A percentile compares a stretch with the other conserved stretches of the same genome.
Conservation (phyloP, 2,113 vertebrate species). For the Tachysurus fulvidraco region DNA sequence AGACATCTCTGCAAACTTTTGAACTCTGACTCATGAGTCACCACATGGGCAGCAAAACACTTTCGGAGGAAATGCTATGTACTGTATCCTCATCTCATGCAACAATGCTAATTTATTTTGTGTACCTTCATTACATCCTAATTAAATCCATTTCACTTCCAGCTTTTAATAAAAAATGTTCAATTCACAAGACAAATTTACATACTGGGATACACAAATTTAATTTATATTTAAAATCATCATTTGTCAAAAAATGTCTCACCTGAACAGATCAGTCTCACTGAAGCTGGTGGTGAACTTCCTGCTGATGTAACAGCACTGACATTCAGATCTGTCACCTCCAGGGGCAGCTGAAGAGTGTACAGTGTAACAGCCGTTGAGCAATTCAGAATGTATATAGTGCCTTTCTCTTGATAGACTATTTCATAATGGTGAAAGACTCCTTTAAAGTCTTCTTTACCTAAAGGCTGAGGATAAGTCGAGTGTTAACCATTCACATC, state of each 20-base stretch:
- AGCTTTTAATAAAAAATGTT: neutral
- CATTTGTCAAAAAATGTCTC: neutral
- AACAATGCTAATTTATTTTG: neutral
- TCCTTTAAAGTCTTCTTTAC: constrained; percentile 59
- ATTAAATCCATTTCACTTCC: neutral
- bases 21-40: neutral
- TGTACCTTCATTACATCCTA: neutral
- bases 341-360: constrained; percentile 53
- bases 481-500: neutral
- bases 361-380: constrained; percentile 37
- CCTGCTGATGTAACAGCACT: constrained; percentile 66
- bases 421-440: constrained; percentile 59
- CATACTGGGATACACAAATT: too few relatives aligned
- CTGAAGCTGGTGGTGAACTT: constrained; percentile 60
- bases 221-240: too few relatives aligned
- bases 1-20: neutral
- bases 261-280: constrained; percentile 68
- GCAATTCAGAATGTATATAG: constrained; percentile 47
- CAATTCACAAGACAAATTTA: too few relatives aligned
- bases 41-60: neutral
- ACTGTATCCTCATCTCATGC: neutral
- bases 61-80: neutral
- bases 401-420: constrained; percentile 42
- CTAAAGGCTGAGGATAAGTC: constrained; percentile 56
- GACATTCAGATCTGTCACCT: constrained; percentile 55